Evolutionary conservation across 2,888 invertebrate species (phyloP), one percentile per base, ranked within the genome.

Genomic region (Tolmerus cingulatus): DNA sequence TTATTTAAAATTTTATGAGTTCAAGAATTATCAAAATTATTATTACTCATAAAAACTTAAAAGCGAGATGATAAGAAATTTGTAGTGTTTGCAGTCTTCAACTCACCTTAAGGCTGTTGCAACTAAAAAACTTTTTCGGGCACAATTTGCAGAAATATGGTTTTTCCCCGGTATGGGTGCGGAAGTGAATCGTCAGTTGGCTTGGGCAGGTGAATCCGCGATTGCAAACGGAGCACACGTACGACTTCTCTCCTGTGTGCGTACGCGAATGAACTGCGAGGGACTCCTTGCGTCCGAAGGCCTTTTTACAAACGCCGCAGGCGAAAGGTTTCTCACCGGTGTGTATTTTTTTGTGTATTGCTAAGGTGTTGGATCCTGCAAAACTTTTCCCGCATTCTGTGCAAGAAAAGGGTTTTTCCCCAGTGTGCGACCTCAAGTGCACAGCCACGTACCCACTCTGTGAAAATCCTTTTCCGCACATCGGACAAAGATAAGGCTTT

Each of bases 341-440:
- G 79, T 90, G 90, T 12, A 88, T 90, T 19, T 90, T 87, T 76
- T 89, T 89, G 57, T 90, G 90, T 27, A 90, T 89, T 0, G 88
- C 86, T 37, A 89, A 85, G 3, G 89, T 89, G 86, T 90, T 90
- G 2, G 89, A 89, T 23, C 90, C 89, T 89, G 90, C 89, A 88
- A 90, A 89, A 66, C 86, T 87, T 86, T 89, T 90, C 0, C 89
- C 90, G 87, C 90, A 90, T 19, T 85, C 86, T 74, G 87, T 86
- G 51, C 89, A 90, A 86, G 88, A 81, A 87, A 86, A 87, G 89
- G 89, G 86, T 88, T 89, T 74, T 88, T 88, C 88, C 0, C 87
- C 77, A 7, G 74, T 87, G 55, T 89, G 89, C 0, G 87, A 88
- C 14, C 88, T 76, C 51, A 89, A 87, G 51, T 89, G 89, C 4